A percentile compares a stretch with the other conserved stretches of the same genome.
These are phyloP conservation scores for Sarcophaga rosellei DNA, from an alignment of 2,888 invertebrate species.

Conservation along the genomic window DNA sequence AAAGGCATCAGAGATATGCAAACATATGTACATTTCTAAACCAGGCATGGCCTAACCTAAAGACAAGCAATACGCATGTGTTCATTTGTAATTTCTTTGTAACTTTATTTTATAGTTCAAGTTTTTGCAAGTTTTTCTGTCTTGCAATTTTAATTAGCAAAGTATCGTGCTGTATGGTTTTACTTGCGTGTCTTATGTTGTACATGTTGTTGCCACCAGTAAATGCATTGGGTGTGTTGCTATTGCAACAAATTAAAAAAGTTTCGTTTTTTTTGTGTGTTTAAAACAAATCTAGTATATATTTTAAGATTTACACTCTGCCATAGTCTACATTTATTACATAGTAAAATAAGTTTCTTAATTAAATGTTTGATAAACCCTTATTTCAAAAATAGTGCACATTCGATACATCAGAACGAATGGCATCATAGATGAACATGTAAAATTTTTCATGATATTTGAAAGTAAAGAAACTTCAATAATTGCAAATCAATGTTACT, in stretches of 20 bases:
- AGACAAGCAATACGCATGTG: background rate
- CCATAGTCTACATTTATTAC: too few species aligned
- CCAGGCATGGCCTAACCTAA: background rate
- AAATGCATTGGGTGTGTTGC: slow-evolving; percentile 7
- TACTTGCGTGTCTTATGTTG: background rate
- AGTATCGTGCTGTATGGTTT: too few species aligned
- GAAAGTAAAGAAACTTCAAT: too few species aligned
- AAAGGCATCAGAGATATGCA: background rate
- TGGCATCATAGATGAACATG: too few species aligned
- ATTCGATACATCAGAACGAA: too few species aligned
- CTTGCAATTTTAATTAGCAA: too few species aligned
- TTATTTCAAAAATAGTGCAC: background rate
- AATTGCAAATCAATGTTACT: too few species aligned
- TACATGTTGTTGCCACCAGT: background rate
- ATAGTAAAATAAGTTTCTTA: background rate
- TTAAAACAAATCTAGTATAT: slow-evolving; percentile 12
- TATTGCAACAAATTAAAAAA: slow-evolving; percentile 24
- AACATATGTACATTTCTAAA: background rate
- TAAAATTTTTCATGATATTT: too few species aligned
- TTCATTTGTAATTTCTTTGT: background rate
- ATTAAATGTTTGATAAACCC: slow-evolving; percentile 27
- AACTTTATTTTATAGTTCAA: background rate
- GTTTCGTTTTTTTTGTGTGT: slow-evolving; percentile 5
- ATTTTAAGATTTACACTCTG: background rate
- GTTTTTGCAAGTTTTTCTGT: too few species aligned